A percentile compares a stretch with the other conserved stretches of the same genome.
Evolutionary conservation across 2,797 vertebrate species (phyloP).

Genomic region (Peromyscus aztecus): DNA sequence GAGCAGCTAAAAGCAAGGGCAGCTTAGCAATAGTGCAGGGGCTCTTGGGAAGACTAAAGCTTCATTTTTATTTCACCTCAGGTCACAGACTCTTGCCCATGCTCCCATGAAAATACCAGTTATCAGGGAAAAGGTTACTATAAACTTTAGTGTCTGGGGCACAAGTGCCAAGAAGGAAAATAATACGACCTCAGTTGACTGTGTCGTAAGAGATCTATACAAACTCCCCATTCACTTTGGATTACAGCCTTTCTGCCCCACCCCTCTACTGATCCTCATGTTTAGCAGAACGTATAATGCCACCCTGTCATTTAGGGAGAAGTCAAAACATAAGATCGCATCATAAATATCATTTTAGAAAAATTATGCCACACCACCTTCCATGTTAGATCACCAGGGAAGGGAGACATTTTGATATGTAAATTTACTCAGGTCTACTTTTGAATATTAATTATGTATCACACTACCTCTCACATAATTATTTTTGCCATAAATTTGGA

Average conservation of each 20-base stretch:
- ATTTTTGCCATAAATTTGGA: conserved; percentile 74
- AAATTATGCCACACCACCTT: conserved; percentile 38
- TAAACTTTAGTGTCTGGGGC: conserved; percentile 73
- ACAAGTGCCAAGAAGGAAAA: conserved; percentile 26
- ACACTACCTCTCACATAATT: conserved; percentile 65
- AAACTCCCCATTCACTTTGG: neutral
- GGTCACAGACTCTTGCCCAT: conserved; percentile 73
- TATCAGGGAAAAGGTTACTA: conserved; percentile 72
- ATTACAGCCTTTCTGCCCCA: neutral
- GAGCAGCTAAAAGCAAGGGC: conserved; percentile 52
- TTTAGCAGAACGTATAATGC: neutral
- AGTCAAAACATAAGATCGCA: conserved; percentile 35
- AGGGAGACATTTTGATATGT: neutral
- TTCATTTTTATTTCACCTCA: conserved; percentile 79
- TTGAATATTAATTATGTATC: conserved; percentile 69
- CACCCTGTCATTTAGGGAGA: conserved; percentile 43
- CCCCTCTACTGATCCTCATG: neutral
- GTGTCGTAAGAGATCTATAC: neutral
- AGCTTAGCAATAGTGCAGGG: conserved; percentile 38
- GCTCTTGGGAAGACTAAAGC: conserved; percentile 66
- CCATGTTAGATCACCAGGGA: conserved; percentile 7
- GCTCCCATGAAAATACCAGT: conserved; percentile 77
- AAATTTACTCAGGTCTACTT: conserved; percentile 56
- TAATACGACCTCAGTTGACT: neutral
- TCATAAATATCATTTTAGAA: conserved; percentile 58